These are phyloP conservation scores for Agrypnus murinus DNA, from an alignment of 2,888 invertebrate genomes.

Conservation along the genomic window DNA sequence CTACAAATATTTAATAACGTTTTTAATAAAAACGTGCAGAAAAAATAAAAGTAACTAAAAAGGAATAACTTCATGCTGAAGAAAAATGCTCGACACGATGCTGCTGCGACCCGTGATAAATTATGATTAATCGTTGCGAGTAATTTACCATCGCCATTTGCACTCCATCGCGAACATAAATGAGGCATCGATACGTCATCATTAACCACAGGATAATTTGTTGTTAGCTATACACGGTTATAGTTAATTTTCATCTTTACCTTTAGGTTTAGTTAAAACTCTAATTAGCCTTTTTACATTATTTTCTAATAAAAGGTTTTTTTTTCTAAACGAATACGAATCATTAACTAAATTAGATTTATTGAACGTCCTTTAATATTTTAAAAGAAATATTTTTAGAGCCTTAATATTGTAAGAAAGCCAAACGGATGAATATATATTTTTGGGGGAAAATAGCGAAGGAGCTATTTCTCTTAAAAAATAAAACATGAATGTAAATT, in stretches of 20 bases:
- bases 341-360: too few relatives aligned
- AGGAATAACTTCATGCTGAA: constrained; percentile 21
- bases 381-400: background rate
- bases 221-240: constrained; percentile 29
- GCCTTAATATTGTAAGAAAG: background rate
- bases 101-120: constrained; percentile 56
- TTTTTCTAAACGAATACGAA: background rate
- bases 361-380: background rate
- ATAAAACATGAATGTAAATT: constrained; percentile 15
- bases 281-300: background rate
- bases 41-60: constrained; percentile 29
- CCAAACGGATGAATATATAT: background rate
- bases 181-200: constrained; percentile 49
- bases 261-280: background rate
- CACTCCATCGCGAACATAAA: constrained; percentile 58
- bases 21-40: constrained; percentile 18
- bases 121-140: constrained; percentile 59
- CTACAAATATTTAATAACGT: background rate
- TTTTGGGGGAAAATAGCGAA: background rate
- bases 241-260: constrained; percentile 6
- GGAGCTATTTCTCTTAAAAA: constrained; percentile 3
- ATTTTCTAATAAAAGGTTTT: background rate
- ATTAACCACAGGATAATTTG: constrained; percentile 47
- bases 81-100: constrained; percentile 41
- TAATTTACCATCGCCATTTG: constrained; percentile 60